Evolutionary conservation across 2,797 vertebrate species (phyloP), one percentile per base, ranked within the genome.

Genomic region (Brachyalestes nurse): DNA sequence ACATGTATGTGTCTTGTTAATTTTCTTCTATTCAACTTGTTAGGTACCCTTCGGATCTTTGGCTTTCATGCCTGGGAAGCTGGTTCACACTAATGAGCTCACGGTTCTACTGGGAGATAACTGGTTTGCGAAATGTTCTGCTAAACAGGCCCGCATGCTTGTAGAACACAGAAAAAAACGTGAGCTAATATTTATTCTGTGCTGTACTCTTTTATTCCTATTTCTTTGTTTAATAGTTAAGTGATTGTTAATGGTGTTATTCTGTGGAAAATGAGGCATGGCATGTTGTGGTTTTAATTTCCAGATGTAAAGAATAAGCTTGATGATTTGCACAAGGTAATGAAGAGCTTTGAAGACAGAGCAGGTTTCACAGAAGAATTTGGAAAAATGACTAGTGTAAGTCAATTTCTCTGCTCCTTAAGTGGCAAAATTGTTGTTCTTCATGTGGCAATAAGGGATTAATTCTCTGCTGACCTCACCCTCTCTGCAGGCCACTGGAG

Each of bases 81-180:
- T 99, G 77, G 95, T 99, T 85, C 96, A 96, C 87, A 99, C 97
- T 78, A 99, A 99, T 72, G 98, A 99, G 90, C 87, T 99, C 87
- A 99, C 95, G 0, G 98, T 96, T 82, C 84, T 99, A 76, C 96
- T 99, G 25, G 98, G 98, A 17, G 98, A 99, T 92, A 98, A 97
- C 91, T 99, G 97, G 98, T 99, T 99, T 86, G 91, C 97, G 13
- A 97, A 97, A 90, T 98, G 97, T 88, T 99, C 98, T 3, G 93
- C 97, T 80, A 99, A 97, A 88, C 96, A 99, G 87, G 97, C 98
- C 1, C 85, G 95, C 76, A 92, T 86, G 28, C 88, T 99, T 38
- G 96, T 96, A 23, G 95, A 96, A 70, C 97, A 97, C 92, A 95
- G 98, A 87, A 96, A 96, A 93, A 96, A 95, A 92, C 95, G 98